Conservation (phyloP, 2,888 invertebrate genomes). For the Andrena praecox region DNA sequence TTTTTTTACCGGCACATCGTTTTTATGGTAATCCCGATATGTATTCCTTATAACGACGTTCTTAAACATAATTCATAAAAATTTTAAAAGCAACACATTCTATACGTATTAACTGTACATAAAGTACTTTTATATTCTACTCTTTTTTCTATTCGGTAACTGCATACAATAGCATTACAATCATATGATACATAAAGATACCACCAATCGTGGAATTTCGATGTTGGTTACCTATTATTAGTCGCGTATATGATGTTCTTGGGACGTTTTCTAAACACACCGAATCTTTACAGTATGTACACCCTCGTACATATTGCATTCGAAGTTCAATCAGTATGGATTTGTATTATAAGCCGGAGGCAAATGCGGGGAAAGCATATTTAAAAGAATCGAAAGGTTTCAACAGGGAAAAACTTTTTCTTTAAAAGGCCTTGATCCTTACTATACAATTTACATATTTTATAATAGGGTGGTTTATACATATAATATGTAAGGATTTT, state of each 20-base stretch:
- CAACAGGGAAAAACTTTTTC: too few species aligned
- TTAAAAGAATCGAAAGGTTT: not conserved
- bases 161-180: conserved; percentile 13
- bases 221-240: conserved; percentile 5
- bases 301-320: conserved; percentile 11
- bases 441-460: too few species aligned
- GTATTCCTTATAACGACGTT: not conserved
- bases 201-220: not conserved
- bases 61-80: too few species aligned
- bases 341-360: not conserved
- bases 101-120: not conserved
- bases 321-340: not conserved
- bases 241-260: conserved; percentile 4
- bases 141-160: not conserved
- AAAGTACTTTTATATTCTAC: not conserved
- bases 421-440: too few species aligned
- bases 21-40: conserved; percentile 7
- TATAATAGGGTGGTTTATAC: too few species aligned
- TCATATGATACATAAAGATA: conserved; percentile 2
- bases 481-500: not conserved
- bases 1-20: not conserved
- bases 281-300: not conserved
- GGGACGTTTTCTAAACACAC: not conserved
- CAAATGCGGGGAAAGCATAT: not conserved
- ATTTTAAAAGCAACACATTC: too few species aligned